Base-by-base conservation (phyloP, 2,113 vertebrate genomes). In the Microcebus griseorufus region DNA sequence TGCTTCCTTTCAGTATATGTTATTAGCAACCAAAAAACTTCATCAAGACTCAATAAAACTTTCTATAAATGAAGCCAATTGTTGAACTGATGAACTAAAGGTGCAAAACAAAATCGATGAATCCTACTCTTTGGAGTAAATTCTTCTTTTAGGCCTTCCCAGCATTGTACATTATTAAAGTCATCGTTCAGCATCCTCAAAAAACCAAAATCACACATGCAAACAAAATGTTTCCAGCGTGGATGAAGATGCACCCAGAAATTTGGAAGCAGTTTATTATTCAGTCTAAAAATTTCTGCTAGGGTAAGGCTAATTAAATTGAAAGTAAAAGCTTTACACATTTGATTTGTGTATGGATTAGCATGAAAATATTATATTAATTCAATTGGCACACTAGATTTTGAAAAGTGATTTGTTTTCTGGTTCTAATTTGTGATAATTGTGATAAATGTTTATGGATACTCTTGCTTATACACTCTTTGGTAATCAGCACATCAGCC, bases 291-390 rank as follows among this genome's bases (percentile, higher is more conserved):
- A 60, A 67, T 95, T 79, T 90, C 42, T 78, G 4, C 79, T 88
- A 70, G 4, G 27, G 0, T 82, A 89, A 84, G 64, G 18, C 37
- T 95, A 98, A 97, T 97, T 97, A 96, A 91, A 88, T 90, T 96
- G 37, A 93, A 86, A 98, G 89, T 93, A 82, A 93, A 97, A 93
- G 4, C 29, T 93, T 96, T 96, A 78, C 72, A 97, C n/a, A 58
- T 82, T 96, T 98, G 81, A 97, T 91, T 97, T 96, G n/a, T 94
- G 4, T 86, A 67, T 91, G 14, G 6, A 93, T 80, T 90, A 67
- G 2, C 45, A 95, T 25, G 73, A 42, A 87, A 82, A 88, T 95
- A 32, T 7, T 76, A 37, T 72, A 23, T 17, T 95, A 87, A 82
- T 88, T 96, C 6, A 95, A 60, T 84, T 94, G 79, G 4, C 42